A percentile compares a stretch with the other conserved stretches of the same genome.
phyloP scores from a whole-genome alignment of 2,888 invertebrate genomes.

The Amphiduros pacificus region DNA sequence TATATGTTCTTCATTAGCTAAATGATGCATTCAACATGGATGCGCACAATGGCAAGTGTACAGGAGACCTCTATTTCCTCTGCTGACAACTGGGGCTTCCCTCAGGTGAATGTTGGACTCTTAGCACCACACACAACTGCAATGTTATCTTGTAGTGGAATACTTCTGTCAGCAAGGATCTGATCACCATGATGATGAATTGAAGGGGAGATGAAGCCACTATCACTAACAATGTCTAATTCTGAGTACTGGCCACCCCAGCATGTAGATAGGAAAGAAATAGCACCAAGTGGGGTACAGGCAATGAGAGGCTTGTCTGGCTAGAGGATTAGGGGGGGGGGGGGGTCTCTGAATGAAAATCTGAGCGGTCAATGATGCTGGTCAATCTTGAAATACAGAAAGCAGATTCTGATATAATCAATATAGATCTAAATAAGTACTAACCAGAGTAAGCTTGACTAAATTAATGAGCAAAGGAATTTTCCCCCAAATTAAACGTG shows the following conservation, averaged over 20 bases:
- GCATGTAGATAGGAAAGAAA: not conserved
- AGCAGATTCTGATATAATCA: too few species aligned
- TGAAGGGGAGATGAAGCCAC: slow-evolving; percentile 22
- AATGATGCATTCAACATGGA: slow-evolving; percentile 32
- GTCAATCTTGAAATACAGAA: too few species aligned
- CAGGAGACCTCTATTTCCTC: slow-evolving; percentile 29
- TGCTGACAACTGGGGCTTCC: slow-evolving; percentile 29
- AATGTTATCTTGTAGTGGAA: slow-evolving; percentile 32
- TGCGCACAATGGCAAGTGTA: slow-evolving; percentile 25
- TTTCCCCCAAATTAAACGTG: too few species aligned
- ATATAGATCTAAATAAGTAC: too few species aligned
- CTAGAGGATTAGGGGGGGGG: not conserved
- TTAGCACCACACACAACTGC: slow-evolving; percentile 24
- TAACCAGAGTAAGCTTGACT: too few species aligned
- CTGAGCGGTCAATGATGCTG: slow-evolving; percentile 9
- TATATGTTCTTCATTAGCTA: slow-evolving; percentile 30
- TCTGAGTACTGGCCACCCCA: slow-evolving; percentile 12
- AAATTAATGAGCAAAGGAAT: too few species aligned
- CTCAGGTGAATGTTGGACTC: slow-evolving; percentile 27
- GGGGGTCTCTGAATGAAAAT: not conserved
- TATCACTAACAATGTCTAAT: slow-evolving; percentile 26
- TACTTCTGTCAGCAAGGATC: slow-evolving; percentile 31
- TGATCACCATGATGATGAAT: slow-evolving; percentile 30
- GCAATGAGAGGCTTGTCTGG: not conserved
- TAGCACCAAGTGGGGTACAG: not conserved